phyloP scores from a whole-genome alignment of 2,113 vertebrate genomes.

The Nothobranchius kuhntae region DNA sequence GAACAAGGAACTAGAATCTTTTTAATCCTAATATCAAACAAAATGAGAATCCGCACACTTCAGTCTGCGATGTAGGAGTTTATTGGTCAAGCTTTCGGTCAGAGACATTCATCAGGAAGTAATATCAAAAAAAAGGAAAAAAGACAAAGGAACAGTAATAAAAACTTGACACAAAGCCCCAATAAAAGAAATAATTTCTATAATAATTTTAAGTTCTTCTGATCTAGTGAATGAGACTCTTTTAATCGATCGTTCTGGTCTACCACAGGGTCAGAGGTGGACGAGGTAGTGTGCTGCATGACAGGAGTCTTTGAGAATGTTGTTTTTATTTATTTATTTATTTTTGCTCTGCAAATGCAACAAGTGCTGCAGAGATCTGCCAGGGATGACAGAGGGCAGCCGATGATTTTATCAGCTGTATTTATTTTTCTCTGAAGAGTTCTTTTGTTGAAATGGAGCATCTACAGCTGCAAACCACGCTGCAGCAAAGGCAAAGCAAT shows the following conservation, averaged over 20 bases:
- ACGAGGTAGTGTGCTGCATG: background rate
- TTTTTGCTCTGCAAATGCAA: background rate
- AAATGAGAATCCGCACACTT: too few relatives aligned
- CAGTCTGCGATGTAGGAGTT: too few relatives aligned
- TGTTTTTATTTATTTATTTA: background rate
- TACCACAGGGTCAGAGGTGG: background rate
- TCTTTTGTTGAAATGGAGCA: background rate
- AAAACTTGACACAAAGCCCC: too few relatives aligned
- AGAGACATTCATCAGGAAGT: background rate
- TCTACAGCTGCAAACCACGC: background rate
- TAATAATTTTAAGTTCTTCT: too few relatives aligned
- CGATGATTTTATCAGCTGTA: background rate
- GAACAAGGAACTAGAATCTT: background rate
- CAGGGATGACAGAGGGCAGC: background rate
- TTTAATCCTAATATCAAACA: background rate
- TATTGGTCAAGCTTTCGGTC: too few relatives aligned
- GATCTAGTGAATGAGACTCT: too few relatives aligned
- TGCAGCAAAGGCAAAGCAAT: background rate
- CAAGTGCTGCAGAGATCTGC: background rate
- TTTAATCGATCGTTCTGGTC: background rate
- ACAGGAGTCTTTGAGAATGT: background rate
- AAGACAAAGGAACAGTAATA: too few relatives aligned
- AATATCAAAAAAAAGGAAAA: background rate
- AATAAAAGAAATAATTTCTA: background rate
- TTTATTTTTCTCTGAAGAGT: slow-evolving; percentile 1